Percentiles rank a stretch among this genome's conserved stretches.
Conservation (phyloP, 1,140 invertebrate species). For the Eriocheir sinensis region DNA sequence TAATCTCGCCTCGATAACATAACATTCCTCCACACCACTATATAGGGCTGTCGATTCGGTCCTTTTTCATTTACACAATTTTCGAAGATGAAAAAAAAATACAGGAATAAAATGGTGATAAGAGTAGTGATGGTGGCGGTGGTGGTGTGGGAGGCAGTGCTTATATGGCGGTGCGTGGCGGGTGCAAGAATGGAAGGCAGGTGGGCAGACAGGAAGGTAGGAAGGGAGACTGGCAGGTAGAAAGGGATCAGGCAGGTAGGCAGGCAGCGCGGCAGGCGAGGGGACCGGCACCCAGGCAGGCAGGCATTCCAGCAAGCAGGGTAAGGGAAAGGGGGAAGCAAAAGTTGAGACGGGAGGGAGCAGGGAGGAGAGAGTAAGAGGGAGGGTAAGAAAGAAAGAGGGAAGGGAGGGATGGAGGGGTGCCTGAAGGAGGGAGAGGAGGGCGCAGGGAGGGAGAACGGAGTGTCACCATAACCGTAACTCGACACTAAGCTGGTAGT, state of each 20-base stretch:
- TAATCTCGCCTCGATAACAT: too few species aligned
- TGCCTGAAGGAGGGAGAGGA: background rate
- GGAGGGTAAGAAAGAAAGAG: background rate
- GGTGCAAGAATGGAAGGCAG: background rate
- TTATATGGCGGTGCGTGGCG: too few species aligned
- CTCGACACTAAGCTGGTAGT: slow-evolving; percentile 70
- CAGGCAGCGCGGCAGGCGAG: background rate
- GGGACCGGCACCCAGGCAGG: too few species aligned
- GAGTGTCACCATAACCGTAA: slow-evolving; percentile 67
- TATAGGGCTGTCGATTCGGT: too few species aligned
- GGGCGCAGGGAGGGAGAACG: background rate
- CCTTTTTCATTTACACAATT: too few species aligned
- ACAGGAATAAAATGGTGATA: too few species aligned
- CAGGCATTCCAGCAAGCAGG: background rate
- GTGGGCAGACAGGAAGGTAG: background rate
- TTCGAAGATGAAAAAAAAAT: too few species aligned
- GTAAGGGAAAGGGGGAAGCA: background rate
- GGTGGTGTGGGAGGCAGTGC: background rate
- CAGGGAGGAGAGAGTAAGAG: background rate
- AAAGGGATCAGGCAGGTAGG: background rate
- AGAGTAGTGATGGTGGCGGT: background rate
- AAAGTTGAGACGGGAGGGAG: background rate
- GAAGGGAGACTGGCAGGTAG: background rate
- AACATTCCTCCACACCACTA: too few species aligned
- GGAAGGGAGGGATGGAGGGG: background rate